These are phyloP conservation scores for Exephanes ischioxanthus DNA, from an alignment of 2,888 invertebrate genomes.

Conservation along the genomic window DNA sequence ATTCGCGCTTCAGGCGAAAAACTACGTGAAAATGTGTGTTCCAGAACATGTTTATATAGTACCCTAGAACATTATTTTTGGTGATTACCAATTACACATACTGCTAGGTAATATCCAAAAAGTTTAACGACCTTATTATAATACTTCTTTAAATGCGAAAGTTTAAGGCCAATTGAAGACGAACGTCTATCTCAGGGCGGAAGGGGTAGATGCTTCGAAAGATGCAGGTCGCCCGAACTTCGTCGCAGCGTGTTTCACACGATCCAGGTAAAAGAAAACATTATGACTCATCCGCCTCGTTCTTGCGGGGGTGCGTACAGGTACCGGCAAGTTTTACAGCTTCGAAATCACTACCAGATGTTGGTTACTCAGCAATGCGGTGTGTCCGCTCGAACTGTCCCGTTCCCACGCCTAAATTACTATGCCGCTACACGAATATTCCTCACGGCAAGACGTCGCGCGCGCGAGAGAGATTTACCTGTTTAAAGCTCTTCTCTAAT, in stretches of 20 bases:
- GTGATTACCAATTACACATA: background rate
- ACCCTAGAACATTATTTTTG: no score
- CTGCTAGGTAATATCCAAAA: background rate
- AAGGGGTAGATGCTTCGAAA: constrained; percentile 18
- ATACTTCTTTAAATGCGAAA: background rate
- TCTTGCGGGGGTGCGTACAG: constrained; percentile 67
- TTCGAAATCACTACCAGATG: constrained; percentile 82
- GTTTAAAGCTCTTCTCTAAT: constrained; percentile 61
- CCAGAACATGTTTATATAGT: no score
- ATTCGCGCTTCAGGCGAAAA: no score
- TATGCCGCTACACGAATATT: constrained; percentile 77
- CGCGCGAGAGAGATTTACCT: constrained; percentile 62
- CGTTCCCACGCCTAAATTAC: constrained; percentile 79
- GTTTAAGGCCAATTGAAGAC: background rate
- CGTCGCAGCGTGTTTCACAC: constrained; percentile 55
- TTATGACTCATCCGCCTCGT: constrained; percentile 44
- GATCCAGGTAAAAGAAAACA: constrained; percentile 64
- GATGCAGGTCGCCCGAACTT: constrained; percentile 17
- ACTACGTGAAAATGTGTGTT: background rate
- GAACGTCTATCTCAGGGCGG: background rate
- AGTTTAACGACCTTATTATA: background rate
- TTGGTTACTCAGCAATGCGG: constrained; percentile 74
- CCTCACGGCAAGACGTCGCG: constrained; percentile 55
- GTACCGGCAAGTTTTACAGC: constrained; percentile 76
- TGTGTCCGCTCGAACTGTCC: constrained; percentile 69